phyloP scores from a whole-genome alignment of 2,888 invertebrate genomes.

The Priocnemis perturbator region DNA sequence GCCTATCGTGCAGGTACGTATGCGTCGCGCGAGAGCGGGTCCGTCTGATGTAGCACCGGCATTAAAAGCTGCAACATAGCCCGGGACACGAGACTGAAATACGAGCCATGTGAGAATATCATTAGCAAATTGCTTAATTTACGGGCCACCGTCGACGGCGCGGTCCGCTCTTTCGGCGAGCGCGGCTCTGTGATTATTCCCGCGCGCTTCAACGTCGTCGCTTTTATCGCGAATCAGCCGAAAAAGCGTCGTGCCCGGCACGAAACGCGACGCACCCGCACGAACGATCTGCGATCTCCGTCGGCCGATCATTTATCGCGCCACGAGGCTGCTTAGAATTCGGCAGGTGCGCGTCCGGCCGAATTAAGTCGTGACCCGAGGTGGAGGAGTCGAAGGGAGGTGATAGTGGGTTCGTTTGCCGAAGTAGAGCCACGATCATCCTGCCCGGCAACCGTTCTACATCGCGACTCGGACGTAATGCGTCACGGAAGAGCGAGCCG shows the following conservation, averaged over 20 bases:
- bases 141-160: conserved; percentile 57
- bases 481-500: no score
- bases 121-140: conserved; percentile 75
- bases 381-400: no score
- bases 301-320: neutral
- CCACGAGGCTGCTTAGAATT: neutral
- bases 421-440: no score
- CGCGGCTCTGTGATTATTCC: conserved; percentile 42
- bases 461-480: no score
- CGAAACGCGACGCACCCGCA: conserved; percentile 10
- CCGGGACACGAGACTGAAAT: conserved; percentile 66
- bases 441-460: no score
- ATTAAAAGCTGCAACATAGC: conserved; percentile 65
- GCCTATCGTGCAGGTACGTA: conserved; percentile 22
- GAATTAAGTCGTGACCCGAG: no score
- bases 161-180: conserved; percentile 43
- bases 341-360: conserved; percentile 1
- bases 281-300: neutral
- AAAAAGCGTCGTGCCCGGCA: neutral
- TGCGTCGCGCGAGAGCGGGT: conserved; percentile 18
- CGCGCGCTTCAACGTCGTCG: neutral
- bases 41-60: conserved; percentile 67
- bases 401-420: no score
- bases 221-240: conserved; percentile 12
- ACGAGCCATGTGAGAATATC: conserved; percentile 74